Base-by-base conservation (phyloP, 1,140 invertebrate species). In the Hyphantria cunea region DNA sequence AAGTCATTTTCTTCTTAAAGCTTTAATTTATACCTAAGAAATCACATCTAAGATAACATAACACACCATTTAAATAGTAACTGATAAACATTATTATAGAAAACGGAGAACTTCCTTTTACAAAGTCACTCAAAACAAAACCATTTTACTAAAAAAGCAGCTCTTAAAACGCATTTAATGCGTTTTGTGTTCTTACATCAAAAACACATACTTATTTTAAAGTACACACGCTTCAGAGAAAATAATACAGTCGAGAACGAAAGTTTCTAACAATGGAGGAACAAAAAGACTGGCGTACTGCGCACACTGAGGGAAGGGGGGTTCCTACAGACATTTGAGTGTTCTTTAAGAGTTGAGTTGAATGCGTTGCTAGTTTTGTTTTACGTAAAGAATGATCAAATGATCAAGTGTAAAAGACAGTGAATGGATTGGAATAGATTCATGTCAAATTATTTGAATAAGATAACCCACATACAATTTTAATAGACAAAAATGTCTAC, bases 81-180 rank as follows among this genome's bases (percentile, higher is more conserved):
- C n/a, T n/a, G n/a, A n/a, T n/a, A n/a, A n/a, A n/a, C n/a, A n/a
- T n/a, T n/a, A n/a, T n/a, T n/a, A n/a, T n/a, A n/a, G n/a, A n/a
- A 25, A 25, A 53, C 8, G 8, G 49, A 59, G 34, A 49, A 42
- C 39, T 11, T 50, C 42, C 31, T 15, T 42, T 33, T 3, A 25
- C 17, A 25, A 25, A 25, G 17, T 25, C 17, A 5, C 5, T 25
- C 17, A 25, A 25, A 25, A 25, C 17, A 25, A 25, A 25, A 25
- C 17, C 17, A 3, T 25, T 25, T 25, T 25, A 25, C 33, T 32
- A 59, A 59, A 33, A 49, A 45, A 50, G 49, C 7, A 37, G 45
- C 56, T 56, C 70, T 61, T 68, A 64, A 69, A 74, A 71, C 64
- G 69, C 59, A 68, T 67, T 73, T 59, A 49, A 17, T 53, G 5